Percentiles rank a stretch among this genome's conserved stretches.
phyloP scores from a whole-genome alignment of 2,888 invertebrate genomes.

The Microctonus brassicae region DNA sequence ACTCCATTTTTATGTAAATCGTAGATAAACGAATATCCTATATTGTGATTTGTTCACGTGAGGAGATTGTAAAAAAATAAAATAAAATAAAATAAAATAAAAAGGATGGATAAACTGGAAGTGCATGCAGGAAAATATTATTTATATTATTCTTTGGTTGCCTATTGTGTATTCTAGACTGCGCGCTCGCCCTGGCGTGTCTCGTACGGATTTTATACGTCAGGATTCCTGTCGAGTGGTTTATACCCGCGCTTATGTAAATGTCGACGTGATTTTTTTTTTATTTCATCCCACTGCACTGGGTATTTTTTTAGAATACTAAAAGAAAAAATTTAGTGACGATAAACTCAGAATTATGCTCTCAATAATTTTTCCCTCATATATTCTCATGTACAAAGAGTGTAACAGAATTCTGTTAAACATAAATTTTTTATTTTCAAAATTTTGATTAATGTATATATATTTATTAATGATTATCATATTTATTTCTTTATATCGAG shows the following conservation, averaged over 20 bases:
- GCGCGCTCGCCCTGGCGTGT: conserved; percentile 47
- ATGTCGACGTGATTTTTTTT: conserved; percentile 69
- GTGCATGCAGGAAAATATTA: conserved; percentile 9
- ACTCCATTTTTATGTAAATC: neutral
- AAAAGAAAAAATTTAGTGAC: neutral
- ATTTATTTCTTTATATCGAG: no score
- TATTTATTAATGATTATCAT: conserved; percentile 50
- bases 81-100: neutral
- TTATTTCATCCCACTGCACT: conserved; percentile 11
- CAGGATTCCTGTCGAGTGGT: conserved; percentile 68
- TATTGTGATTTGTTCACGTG: conserved; percentile 6
- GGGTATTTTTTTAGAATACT: conserved; percentile 7
- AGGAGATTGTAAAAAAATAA: neutral
- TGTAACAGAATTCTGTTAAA: no score
- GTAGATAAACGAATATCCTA: neutral
- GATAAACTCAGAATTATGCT: neutral
- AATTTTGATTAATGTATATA: conserved; percentile 23
- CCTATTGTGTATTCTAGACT: conserved; percentile 67
- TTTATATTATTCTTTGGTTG: conserved; percentile 30
- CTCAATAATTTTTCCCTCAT: no score
- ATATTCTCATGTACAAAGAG: no score
- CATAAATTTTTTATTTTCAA: neutral
- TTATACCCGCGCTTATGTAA: conserved; percentile 70
- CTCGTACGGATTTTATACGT: conserved; percentile 60
- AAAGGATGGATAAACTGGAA: neutral